These are phyloP conservation scores for Gambusia holbrooki DNA, from an alignment of 2,113 vertebrate species.

Conservation along the genomic window DNA sequence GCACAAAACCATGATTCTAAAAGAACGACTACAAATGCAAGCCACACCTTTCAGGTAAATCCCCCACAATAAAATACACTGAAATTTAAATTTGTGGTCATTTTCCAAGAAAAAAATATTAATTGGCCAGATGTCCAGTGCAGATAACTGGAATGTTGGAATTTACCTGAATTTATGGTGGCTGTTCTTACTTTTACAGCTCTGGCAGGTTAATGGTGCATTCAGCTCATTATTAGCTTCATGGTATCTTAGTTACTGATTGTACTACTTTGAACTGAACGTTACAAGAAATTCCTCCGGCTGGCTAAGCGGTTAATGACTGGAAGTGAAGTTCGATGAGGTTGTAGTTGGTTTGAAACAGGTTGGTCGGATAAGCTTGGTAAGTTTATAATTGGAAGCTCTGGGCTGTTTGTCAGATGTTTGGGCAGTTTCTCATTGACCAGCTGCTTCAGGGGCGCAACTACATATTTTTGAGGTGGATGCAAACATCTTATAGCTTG, in stretches of 20 bases:
- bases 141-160: neutral
- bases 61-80: too few species aligned
- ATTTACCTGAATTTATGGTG: neutral
- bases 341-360: neutral
- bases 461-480: too few species aligned
- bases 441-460: neutral
- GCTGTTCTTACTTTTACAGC: neutral
- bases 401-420: slow-evolving; percentile 5
- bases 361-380: neutral
- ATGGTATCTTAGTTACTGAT: neutral
- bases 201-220: neutral
- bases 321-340: neutral
- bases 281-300: neutral
- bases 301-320: neutral
- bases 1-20: neutral
- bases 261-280: neutral
- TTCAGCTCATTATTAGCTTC: neutral
- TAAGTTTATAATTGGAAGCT: neutral
- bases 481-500: too few species aligned
- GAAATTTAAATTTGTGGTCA: too few species aligned
- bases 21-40: neutral
- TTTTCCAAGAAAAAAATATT: neutral
- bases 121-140: neutral
- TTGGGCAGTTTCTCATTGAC: neutral
- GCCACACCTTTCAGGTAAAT: neutral